These are phyloP conservation scores for Onthophagus sagittarius DNA, from an alignment of 2,888 invertebrate genomes.

Conservation along the genomic window DNA sequence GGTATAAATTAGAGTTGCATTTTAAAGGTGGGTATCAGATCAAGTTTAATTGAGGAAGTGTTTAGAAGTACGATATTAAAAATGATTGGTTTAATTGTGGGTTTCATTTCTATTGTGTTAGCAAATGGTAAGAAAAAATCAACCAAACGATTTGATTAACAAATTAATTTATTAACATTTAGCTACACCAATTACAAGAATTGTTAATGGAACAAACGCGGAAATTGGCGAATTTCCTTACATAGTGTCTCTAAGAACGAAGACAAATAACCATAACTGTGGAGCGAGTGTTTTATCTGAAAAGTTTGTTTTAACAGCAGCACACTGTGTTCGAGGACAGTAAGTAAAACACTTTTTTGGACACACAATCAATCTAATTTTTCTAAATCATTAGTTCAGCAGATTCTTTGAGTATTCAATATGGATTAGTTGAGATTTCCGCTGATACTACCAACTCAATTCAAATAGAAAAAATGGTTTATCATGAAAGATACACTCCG, in stretches of 20 bases:
- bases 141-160: not conserved
- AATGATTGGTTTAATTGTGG: not conserved
- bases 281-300: constrained; percentile 29
- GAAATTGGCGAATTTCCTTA: constrained; percentile 29
- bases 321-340: constrained; percentile 25
- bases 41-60: not conserved
- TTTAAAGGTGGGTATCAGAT: not conserved
- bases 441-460: constrained; percentile 15
- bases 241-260: constrained; percentile 25
- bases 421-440: constrained; percentile 18
- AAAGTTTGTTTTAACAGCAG: constrained; percentile 28
- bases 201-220: constrained; percentile 30
- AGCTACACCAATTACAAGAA: constrained; percentile 11
- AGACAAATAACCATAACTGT: constrained; percentile 21
- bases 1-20: not conserved
- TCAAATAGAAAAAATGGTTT: constrained; percentile 15
- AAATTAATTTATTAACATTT: not conserved
- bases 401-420: constrained; percentile 17
- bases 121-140: not conserved
- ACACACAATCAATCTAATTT: not conserved
- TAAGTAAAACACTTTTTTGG: constrained; percentile 2
- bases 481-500: constrained; percentile 18
- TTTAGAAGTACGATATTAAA: not conserved
- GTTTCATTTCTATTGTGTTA: not conserved
- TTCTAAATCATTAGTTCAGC: not conserved